Evolutionary conservation across 2,888 invertebrate species (phyloP).

Genomic region (Ceraclea dissimilis): DNA sequence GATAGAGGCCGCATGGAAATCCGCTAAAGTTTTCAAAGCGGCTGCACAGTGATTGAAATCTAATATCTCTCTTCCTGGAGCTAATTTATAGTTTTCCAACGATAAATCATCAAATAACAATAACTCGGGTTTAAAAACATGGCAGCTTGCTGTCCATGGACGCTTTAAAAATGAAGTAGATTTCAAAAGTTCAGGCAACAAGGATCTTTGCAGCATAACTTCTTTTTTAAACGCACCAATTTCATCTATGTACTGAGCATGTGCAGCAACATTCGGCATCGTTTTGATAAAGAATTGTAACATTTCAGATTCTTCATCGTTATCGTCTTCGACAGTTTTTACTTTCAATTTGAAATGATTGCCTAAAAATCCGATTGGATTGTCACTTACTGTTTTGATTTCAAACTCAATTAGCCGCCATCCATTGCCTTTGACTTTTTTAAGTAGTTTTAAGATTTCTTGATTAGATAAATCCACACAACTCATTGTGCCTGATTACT

Average conservation of each 20-base stretch:
- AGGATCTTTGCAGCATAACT: slow-evolving; percentile 28
- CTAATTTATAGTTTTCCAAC: slow-evolving; percentile 13
- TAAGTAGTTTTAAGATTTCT: slow-evolving; percentile 12
- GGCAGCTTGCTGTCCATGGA: slow-evolving; percentile 29
- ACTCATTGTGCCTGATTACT: neutral
- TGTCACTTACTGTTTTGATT: slow-evolving; percentile 21
- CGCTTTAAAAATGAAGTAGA: slow-evolving; percentile 20
- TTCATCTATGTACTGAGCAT: slow-evolving; percentile 23
- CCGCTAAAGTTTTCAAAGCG: slow-evolving; percentile 41
- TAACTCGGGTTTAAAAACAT: slow-evolving; percentile 31
- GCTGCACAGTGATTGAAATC: slow-evolving; percentile 42
- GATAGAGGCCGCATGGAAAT: slow-evolving; percentile 46
- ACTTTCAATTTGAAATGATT: slow-evolving; percentile 28
- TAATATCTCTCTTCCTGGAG: slow-evolving; percentile 29
- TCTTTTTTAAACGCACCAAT: slow-evolving; percentile 30
- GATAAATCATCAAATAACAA: slow-evolving; percentile 41
- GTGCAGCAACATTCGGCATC: slow-evolving; percentile 24
- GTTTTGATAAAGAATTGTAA: slow-evolving; percentile 29
- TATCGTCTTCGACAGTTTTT: slow-evolving; percentile 19
- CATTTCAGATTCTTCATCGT: slow-evolving; percentile 14
- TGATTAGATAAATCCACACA: neutral
- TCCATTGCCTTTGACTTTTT: slow-evolving; percentile 24
- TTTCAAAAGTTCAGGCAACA: slow-evolving; percentile 29
- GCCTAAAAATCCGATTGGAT: slow-evolving; percentile 28
- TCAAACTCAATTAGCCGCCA: slow-evolving; percentile 8